Percentiles rank a stretch among this genome's conserved stretches.
Conservation (phyloP, 2,888 invertebrate species). For the Sarcophaga rosellei region DNA sequence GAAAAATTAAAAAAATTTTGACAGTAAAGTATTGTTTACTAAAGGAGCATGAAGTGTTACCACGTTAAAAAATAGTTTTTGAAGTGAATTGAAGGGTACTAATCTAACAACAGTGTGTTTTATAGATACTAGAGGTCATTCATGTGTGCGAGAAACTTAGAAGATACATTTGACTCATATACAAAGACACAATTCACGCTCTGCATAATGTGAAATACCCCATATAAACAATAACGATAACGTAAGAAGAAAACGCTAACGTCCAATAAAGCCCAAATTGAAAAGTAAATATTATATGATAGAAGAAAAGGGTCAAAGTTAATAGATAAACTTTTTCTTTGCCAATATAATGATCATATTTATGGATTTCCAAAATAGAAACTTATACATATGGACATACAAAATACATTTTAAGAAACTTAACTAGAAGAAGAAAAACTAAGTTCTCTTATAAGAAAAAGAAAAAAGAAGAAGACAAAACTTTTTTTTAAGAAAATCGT, state of each 20-base stretch:
- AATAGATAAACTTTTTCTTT: constrained; percentile 55
- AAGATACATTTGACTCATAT: too few relatives aligned
- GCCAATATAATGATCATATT: constrained; percentile 4
- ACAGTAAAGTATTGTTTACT: too few relatives aligned
- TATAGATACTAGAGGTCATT: too few relatives aligned
- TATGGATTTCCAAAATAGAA: constrained; percentile 19
- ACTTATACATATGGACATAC: not conserved
- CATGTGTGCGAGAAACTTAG: too few relatives aligned
- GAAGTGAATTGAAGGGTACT: too few relatives aligned
- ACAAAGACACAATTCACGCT: too few relatives aligned
- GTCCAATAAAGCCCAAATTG: constrained; percentile 49
- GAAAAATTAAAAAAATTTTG: too few relatives aligned
- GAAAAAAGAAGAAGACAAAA: not conserved
- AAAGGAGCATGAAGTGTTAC: too few relatives aligned
- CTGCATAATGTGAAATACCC: not conserved
- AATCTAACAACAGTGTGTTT: too few relatives aligned
- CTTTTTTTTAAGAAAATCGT: not conserved
- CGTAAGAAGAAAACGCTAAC: not conserved
- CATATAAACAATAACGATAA: constrained; percentile 15
- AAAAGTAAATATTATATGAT: constrained; percentile 51
- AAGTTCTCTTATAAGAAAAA: not conserved
- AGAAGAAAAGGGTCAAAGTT: constrained; percentile 56
- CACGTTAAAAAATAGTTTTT: too few relatives aligned
- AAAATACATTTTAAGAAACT: constrained; percentile 1
- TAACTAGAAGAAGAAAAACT: not conserved